These are phyloP conservation scores for Lasioglossum marginatum DNA, from an alignment of 2,888 invertebrate genomes.

Conservation along the genomic window DNA sequence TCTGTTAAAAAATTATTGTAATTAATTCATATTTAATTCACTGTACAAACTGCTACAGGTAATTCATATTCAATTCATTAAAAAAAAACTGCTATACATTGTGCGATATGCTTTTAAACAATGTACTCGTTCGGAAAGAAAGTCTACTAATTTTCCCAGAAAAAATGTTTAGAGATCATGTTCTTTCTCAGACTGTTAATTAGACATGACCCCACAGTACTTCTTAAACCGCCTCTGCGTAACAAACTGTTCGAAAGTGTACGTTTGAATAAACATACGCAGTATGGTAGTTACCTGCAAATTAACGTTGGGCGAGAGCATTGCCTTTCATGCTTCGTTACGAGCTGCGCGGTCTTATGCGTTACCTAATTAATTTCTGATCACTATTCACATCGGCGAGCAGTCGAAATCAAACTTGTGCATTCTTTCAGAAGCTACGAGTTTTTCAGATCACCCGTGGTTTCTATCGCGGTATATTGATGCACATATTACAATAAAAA, in stretches of 20 bases:
- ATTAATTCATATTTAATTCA: background rate
- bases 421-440: background rate
- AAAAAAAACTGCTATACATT: background rate
- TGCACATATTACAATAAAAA: no score
- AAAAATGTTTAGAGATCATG: background rate
- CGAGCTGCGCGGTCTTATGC: background rate
- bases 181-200: background rate
- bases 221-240: background rate
- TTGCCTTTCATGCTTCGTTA: background rate
- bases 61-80: no score
- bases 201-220: background rate
- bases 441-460: background rate
- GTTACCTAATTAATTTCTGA: slow-evolving; percentile 1
- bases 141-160: background rate
- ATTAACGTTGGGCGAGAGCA: background rate
- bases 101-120: background rate
- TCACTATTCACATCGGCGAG: background rate
- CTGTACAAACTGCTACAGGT: background rate
- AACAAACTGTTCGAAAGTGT: background rate
- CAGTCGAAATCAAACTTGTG: background rate
- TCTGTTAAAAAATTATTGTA: no score
- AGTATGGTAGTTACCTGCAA: background rate
- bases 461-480: background rate
- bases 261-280: background rate
- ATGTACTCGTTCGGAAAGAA: background rate